Evolutionary conservation across 2,888 invertebrate species (phyloP).

Genomic region (Neoaliturus tenellus): DNA sequence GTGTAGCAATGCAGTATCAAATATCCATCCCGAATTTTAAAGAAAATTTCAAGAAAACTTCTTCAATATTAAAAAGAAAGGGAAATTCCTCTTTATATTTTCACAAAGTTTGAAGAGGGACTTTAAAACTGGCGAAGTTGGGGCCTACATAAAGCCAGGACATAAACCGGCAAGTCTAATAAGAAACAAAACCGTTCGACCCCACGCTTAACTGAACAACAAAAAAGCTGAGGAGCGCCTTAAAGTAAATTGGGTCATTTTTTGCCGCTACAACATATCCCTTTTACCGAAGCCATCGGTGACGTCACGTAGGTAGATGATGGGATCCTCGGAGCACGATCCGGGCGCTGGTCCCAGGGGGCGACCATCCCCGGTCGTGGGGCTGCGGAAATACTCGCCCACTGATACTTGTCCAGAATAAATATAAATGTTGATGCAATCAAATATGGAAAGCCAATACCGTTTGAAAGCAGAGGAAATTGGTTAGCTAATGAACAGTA

Average conservation of each 20-base stretch:
- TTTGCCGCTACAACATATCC: slow-evolving; percentile 51
- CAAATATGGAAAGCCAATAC: too few relatives aligned
- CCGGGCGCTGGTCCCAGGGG: background rate
- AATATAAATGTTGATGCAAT: too few relatives aligned
- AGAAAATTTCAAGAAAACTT: background rate
- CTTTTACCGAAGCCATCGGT: slow-evolving; percentile 47
- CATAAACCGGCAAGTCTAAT: slow-evolving; percentile 47
- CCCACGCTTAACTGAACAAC: slow-evolving; percentile 39
- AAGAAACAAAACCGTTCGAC: slow-evolving; percentile 42
- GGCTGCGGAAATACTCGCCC: too few relatives aligned
- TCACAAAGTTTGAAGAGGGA: slow-evolving; percentile 32
- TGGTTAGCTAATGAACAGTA: too few relatives aligned
- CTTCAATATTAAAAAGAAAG: background rate
- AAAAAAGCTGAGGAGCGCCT: slow-evolving; percentile 42
- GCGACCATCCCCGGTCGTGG: background rate
- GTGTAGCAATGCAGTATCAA: too few relatives aligned
- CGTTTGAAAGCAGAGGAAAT: too few relatives aligned
- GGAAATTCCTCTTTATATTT: slow-evolving; percentile 2
- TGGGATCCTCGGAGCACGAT: background rate
- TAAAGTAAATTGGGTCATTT: slow-evolving; percentile 58
- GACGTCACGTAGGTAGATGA: slow-evolving; percentile 33
- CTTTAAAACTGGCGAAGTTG: slow-evolving; percentile 39
- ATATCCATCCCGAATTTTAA: too few relatives aligned
- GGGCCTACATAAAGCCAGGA: slow-evolving; percentile 34
- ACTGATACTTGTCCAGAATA: too few relatives aligned